phyloP scores from a whole-genome alignment of 92 coral and sea anemone species.

The Phenganax marumi region DNA sequence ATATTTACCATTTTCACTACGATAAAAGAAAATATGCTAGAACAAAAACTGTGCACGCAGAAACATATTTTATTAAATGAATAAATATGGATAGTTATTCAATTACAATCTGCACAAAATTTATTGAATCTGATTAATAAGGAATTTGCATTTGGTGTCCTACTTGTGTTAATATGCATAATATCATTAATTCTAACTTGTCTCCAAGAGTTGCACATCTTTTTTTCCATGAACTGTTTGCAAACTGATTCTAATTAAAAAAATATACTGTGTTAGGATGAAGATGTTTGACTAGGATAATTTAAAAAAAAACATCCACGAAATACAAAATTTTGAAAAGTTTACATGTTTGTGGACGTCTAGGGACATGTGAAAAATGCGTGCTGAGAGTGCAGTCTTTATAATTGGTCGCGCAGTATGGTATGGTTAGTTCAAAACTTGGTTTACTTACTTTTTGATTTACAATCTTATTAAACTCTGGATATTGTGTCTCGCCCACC shows the following conservation, averaged over 20 bases:
- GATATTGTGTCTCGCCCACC: constrained; percentile 1
- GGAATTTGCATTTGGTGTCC: not conserved
- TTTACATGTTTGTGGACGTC: too few species aligned
- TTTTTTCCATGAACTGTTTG: not conserved
- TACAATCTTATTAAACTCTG: not conserved
- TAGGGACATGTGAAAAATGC: too few species aligned
- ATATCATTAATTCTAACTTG: not conserved
- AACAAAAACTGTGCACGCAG: not conserved
- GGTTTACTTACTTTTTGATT: not conserved
- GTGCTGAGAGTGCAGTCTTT: too few species aligned
- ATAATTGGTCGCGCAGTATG: too few species aligned
- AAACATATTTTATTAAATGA: not conserved
- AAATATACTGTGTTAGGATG: not conserved
- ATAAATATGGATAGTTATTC: not conserved
- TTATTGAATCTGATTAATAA: not conserved
- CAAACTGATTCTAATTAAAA: not conserved
- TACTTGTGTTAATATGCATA: not conserved
- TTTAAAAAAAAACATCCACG: too few species aligned
- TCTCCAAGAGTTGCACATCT: not conserved
- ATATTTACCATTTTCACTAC: too few species aligned
- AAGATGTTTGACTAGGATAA: too few species aligned
- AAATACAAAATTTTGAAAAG: too few species aligned
- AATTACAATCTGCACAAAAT: not conserved
- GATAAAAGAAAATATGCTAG: not conserved
- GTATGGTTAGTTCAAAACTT: not conserved